A percentile compares a stretch with the other conserved stretches of the same genome.
These are phyloP conservation scores for Labrus mixtus DNA, from an alignment of 2,113 vertebrate species.

Conservation along the genomic window DNA sequence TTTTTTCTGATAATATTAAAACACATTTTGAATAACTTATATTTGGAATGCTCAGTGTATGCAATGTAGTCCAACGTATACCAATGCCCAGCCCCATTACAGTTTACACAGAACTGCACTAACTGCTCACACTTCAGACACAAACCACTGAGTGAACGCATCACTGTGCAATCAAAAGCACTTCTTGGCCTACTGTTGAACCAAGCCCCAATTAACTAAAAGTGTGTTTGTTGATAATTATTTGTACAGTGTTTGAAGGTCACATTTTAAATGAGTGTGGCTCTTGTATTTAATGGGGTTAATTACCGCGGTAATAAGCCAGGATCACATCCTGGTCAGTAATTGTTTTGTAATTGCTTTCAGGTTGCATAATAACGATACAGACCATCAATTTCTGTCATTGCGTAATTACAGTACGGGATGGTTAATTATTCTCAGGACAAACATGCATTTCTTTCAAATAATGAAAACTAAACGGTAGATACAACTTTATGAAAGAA, in stretches of 20 bases:
- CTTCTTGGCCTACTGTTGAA: conserved; percentile 12
- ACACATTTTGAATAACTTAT: no score
- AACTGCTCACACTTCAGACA: background rate
- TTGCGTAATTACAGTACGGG: conserved; percentile 54
- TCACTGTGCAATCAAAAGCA: conserved; percentile 19
- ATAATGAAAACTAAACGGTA: conserved; percentile 7
- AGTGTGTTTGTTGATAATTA: conserved; percentile 51
- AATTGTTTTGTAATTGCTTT: conserved; percentile 78
- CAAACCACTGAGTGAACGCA: background rate
- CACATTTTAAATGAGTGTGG: conserved; percentile 64
- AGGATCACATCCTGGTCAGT: conserved; percentile 65
- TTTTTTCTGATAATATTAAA: no score
- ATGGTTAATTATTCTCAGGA: conserved; percentile 58
- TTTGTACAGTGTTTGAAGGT: conserved; percentile 69
- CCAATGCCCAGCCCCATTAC: background rate
- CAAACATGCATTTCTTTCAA: conserved; percentile 36
- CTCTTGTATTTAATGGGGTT: conserved; percentile 70
- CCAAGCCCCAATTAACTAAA: conserved; percentile 36
- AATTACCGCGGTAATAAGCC: conserved; percentile 74
- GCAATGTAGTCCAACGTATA: background rate
- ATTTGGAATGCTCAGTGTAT: no score
- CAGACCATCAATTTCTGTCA: conserved; percentile 69
- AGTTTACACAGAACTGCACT: background rate
- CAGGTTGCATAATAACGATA: conserved; percentile 69
- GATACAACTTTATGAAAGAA: conserved; percentile 12